Evolutionary conservation across 1,140 invertebrate species (phyloP).

Genomic region (Lucilia sericata): DNA sequence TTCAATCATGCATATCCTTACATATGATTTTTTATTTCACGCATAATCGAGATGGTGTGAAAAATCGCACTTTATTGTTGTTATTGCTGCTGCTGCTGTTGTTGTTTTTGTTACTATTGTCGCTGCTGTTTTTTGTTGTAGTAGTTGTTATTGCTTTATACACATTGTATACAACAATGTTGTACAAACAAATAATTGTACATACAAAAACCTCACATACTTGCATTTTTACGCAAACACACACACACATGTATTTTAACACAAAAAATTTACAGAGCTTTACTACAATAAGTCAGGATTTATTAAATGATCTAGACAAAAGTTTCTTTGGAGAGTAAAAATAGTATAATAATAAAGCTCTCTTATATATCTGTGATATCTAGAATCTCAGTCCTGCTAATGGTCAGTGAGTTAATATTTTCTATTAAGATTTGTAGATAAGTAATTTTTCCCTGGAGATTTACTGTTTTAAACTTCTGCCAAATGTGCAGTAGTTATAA

Average conservation of each 20-base stretch:
- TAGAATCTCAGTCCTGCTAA: no score
- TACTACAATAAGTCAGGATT: background rate
- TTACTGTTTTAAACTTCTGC: background rate
- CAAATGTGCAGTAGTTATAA: background rate
- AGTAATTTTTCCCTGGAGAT: background rate
- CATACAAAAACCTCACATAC: no score
- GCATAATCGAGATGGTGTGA: constrained; percentile 44
- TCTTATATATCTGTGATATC: no score
- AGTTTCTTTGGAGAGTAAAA: no score
- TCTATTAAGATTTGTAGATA: no score
- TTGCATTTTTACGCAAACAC: constrained; percentile 6
- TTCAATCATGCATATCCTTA: constrained; percentile 42
- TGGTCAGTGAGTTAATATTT: no score
- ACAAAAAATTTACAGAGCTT: background rate
- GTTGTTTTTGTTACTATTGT: constrained; percentile 36
- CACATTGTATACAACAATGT: background rate
- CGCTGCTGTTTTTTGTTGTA: constrained; percentile 37
- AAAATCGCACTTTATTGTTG: constrained; percentile 38
- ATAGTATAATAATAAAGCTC: no score
- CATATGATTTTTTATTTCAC: constrained; percentile 43
- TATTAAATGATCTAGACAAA: background rate
- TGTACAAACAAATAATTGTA: constrained; percentile 42
- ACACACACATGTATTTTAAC: background rate
- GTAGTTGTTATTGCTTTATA: constrained; percentile 42
- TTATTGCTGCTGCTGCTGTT: constrained; percentile 13